A percentile compares a stretch with the other conserved stretches of the same genome.
Evolutionary conservation across 2,888 invertebrate genomes (phyloP).

Genomic region (Abrostola triplasia): DNA sequence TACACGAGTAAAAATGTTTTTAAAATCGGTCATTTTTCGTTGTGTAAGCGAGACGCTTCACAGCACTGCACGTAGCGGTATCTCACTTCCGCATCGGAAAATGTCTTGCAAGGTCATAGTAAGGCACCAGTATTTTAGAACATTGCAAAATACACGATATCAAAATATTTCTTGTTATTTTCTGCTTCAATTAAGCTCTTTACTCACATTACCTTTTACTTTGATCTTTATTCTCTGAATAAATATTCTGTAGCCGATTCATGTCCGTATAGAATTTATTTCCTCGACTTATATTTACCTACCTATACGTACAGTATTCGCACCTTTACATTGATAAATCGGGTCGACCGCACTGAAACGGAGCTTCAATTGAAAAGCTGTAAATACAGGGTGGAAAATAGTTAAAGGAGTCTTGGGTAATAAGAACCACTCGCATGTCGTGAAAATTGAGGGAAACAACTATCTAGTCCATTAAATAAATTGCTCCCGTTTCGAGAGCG

Average conservation of each 20-base stretch:
- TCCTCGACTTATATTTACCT: background rate
- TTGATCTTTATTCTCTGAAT: no score
- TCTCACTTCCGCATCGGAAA: no score
- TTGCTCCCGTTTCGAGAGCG: constrained; percentile 73
- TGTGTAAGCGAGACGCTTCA: no score
- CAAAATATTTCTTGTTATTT: no score
- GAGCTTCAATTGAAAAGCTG: constrained; percentile 36
- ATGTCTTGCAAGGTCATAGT: no score
- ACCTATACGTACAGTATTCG: constrained; percentile 15
- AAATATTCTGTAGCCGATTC: constrained; percentile 13
- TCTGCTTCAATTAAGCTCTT: no score
- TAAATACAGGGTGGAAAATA: constrained; percentile 39
- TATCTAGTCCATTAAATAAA: constrained; percentile 80
- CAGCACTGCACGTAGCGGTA: no score
- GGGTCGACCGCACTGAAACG: constrained; percentile 17
- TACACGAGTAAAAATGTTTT: no score
- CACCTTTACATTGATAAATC: constrained; percentile 25
- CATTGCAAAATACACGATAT: no score
- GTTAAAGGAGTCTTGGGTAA: constrained; percentile 46
- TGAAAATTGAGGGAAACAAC: constrained; percentile 65
- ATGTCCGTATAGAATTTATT: constrained; percentile 17
- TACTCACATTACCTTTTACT: no score
- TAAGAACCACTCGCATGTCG: constrained; percentile 57
- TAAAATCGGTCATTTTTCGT: no score
- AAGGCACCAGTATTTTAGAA: no score